A percentile compares a stretch with the other conserved stretches of the same genome.
Conservation (phyloP, 2,797 vertebrate species). For the Crotalus adamanteus region DNA sequence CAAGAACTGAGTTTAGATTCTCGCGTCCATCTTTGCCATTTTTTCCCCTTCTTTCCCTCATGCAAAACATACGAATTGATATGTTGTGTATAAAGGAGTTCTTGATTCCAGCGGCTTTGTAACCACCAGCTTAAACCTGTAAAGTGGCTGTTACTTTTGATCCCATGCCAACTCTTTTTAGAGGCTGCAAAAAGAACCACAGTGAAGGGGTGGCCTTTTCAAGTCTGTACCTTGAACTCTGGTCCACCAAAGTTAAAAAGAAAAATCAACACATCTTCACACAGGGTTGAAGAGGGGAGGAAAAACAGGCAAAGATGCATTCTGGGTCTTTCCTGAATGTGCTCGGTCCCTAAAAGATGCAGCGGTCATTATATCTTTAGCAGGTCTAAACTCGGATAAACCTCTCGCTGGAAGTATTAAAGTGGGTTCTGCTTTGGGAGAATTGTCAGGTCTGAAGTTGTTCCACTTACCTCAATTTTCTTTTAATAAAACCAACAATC, state of each 20-base stretch:
- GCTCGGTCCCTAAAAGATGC: neutral
- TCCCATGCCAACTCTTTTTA: neutral
- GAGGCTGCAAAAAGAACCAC: neutral
- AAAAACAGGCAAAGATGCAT: neutral
- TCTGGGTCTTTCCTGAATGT: neutral
- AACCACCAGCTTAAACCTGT: neutral
- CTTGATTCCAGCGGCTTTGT: neutral
- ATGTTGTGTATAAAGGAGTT: neutral
- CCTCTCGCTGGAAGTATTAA: accelerated
- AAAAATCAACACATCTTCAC: neutral
- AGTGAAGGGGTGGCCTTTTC: neutral
- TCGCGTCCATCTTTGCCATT: neutral
- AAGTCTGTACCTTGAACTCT: no score
- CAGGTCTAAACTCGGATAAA: neutral
- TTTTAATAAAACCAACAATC: constrained; percentile 59
- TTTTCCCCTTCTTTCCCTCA: no score
- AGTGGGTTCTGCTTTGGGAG: neutral
- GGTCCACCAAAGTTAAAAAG: no score
- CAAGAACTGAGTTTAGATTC: neutral
- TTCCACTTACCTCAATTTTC: constrained; percentile 60
- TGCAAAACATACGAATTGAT: neutral
- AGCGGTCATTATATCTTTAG: no score
- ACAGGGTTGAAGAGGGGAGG: no score
- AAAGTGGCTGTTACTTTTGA: neutral
- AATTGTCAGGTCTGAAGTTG: constrained; percentile 49